Conservation (phyloP, 2,113 vertebrate species). For the Leptodactylus fuscus region DNA sequence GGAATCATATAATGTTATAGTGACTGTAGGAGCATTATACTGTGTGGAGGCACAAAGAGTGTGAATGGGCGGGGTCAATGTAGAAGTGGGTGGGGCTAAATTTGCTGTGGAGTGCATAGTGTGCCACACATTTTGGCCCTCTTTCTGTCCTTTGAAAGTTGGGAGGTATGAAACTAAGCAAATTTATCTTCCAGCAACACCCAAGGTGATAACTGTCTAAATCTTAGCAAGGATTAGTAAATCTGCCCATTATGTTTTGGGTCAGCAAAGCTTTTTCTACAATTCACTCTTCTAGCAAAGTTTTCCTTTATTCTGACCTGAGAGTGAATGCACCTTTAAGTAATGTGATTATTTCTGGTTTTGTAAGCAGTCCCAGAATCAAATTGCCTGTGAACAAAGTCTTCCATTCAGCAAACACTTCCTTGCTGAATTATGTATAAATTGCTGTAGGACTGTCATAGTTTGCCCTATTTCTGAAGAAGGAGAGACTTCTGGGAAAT, state of each 20-base stretch:
- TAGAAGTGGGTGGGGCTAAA: too few species aligned
- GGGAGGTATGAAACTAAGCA: too few species aligned
- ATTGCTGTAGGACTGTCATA: conserved; percentile 56
- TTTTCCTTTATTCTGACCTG: conserved; percentile 33
- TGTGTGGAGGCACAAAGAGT: too few species aligned
- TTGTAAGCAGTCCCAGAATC: conserved; percentile 50
- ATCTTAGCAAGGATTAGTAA: too few species aligned
- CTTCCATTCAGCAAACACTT: conserved; percentile 59
- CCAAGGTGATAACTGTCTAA: too few species aligned
- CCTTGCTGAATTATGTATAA: conserved; percentile 58
- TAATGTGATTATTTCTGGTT: conserved; percentile 57
- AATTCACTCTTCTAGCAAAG: background rate
- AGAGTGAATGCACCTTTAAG: conserved; percentile 51
- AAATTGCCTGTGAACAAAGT: conserved; percentile 58
- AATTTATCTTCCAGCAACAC: too few species aligned
- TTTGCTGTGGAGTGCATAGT: too few species aligned
- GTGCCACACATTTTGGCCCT: too few species aligned
- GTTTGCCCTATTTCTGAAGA: conserved; percentile 57
- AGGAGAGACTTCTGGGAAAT: conserved; percentile 43
- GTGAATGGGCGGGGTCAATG: too few species aligned
- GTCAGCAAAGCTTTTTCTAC: background rate
- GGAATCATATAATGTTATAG: too few species aligned
- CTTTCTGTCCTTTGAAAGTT: too few species aligned
- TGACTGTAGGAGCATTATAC: too few species aligned
- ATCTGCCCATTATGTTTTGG: background rate